Base-by-base conservation (phyloP, 1,140 invertebrate genomes). In the Choristoneura fumiferana region DNA sequence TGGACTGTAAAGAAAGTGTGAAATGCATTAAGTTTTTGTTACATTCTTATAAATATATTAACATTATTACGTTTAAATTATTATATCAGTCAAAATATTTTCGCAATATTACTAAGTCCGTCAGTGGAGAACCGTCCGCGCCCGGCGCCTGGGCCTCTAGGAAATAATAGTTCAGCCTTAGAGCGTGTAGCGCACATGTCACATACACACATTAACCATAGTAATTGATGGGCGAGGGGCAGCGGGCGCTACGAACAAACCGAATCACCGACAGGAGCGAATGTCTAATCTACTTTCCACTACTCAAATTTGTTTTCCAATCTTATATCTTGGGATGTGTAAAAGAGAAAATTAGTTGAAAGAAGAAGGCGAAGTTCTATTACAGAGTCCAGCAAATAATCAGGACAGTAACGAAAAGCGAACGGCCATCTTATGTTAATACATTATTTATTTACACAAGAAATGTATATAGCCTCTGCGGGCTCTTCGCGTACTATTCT, bases 61-160 rank as follows among this genome's bases (percentile, higher is more conserved):
- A 88, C 78, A 84, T 75, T 78, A 74, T 80, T 78, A 71, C 70
- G 67, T 73, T 77, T 82, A 78, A 60, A 73, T 78, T 82, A 82
- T 78, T 85, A 82, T 82, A 88, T 88, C 85, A 88, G 84, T 88
- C 84, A 84, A 85, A 87, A 81, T 87, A 87, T 86, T 84, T 84
- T 73, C 71, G 78, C 76, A 68, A 74, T 72, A 78, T 74, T 64
- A 67, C 71, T 81, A 84, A 64, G 69, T 65, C 67, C 69, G 71
- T 67, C 69, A 66, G 64, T 65, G 43, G 57, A 61, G 54, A 49
- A n/a, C 58, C 62, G 62, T 57, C 54, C 63, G 61, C 62, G 57
- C 57, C 33, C 39, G n/a, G 37, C 40, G 22, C 8, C 8, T 5
- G 13, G 12, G 43, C 10, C 22, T 29, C 22, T 29, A 29, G 43